phyloP scores from a whole-genome alignment of 2,888 invertebrate species.

The Anorthoa munda region DNA sequence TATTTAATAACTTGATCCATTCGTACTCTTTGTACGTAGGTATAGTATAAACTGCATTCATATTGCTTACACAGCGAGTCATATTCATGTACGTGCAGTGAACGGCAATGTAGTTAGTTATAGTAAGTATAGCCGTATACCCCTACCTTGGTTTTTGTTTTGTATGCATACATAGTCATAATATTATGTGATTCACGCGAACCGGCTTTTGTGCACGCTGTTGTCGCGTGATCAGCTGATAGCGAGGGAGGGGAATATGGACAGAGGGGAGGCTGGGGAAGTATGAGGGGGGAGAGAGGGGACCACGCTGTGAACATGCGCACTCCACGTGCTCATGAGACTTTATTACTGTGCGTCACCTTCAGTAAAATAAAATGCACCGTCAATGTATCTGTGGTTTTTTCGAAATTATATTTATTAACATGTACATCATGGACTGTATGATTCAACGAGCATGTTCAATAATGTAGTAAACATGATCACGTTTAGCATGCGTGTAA shows the following conservation, averaged over 20 bases:
- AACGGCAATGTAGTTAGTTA: slow-evolving; percentile 10
- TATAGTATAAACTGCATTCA: neutral
- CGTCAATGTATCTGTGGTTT: slow-evolving; percentile 13
- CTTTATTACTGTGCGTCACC: slow-evolving; percentile 77
- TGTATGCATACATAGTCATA: slow-evolving; percentile 42
- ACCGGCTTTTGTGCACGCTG: slow-evolving; percentile 81
- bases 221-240: slow-evolving; percentile 80
- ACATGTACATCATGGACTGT: neutral
- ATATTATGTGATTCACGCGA: slow-evolving; percentile 61
- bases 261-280: slow-evolving; percentile 56
- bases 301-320: slow-evolving; percentile 84
- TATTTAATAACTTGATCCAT: slow-evolving; percentile 1
- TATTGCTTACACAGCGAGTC: slow-evolving; percentile 15
- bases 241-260: slow-evolving; percentile 60
- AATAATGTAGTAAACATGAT: slow-evolving; percentile 13
- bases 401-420: neutral
- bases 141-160: slow-evolving; percentile 50
- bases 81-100: slow-evolving; percentile 25
- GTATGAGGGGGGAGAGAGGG: slow-evolving; percentile 60
- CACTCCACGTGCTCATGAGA: slow-evolving; percentile 82
- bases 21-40: neutral
- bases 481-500: slow-evolving; percentile 10
- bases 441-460: slow-evolving; percentile 16
- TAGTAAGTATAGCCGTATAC: slow-evolving; percentile 3
- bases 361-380: neutral